Evolutionary conservation across 2,797 vertebrate genomes (phyloP), one percentile per base, ranked within the genome.

Genomic region (Micromesistius poutassou): DNA sequence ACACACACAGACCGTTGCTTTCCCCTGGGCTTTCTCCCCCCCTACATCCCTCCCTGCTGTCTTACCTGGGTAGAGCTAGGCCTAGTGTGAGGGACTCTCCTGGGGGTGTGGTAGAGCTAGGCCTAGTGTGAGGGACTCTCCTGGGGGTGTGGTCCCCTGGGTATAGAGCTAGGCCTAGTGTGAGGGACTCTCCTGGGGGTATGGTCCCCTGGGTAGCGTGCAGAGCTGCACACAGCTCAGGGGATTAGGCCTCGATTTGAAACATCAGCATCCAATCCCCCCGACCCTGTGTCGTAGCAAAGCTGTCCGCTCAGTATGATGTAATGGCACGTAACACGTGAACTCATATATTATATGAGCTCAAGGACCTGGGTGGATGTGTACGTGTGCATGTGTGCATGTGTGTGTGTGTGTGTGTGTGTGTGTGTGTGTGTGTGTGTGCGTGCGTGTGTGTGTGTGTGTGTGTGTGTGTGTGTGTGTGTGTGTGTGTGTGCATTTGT

Each of bases 321-420:
- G 55, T 62, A 68, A 73, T n/a, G 13, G 62, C 74, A 73, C 12
- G n/a, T 62, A 78, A 62, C 30, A 28, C 9, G 1, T 75, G 22
- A 72, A 50, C 7, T 81, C 78, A n/a, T n/a, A n/a, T n/a, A n/a
- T n/a, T n/a, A n/a, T n/a, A n/a, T 75, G 19, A 72, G 38, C 7
- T 81, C 78, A 78, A 73, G 80, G 31, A 75, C 66, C 33, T 50
- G 62, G 6, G 72, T 79, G 55, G 50, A 78, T 77, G 77, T 84
- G 75, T 86, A 79, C 74, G 81, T 80, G 36, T 77, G 33, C 14
- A 9, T 77, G 75, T 84, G 36, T 77, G 76, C 83, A 74, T 86
- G 79, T 75, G 81, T 79, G 33, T 77, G 33, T 38, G 33, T 75
- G 68, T 28, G 3, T 70, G 30, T 55, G 13, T 78, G 19, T 78